These are phyloP conservation scores for Heliornis fulica DNA, from an alignment of 2,113 vertebrate genomes.

Conservation along the genomic window DNA sequence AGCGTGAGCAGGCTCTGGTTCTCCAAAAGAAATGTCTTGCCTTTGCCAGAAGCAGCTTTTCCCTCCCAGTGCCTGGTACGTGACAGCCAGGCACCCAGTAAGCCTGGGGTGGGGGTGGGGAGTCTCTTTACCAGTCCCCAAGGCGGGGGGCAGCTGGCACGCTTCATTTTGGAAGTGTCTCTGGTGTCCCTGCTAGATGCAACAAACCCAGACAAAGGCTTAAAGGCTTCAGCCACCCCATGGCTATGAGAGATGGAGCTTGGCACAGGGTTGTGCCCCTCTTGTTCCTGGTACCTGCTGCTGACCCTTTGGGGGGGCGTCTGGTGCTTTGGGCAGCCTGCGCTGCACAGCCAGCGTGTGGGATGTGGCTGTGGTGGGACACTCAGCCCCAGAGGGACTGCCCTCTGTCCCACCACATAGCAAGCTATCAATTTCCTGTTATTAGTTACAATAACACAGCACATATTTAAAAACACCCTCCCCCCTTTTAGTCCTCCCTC, in stretches of 20 bases:
- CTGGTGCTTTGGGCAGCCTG: rapidly evolving
- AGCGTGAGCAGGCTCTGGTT: not conserved
- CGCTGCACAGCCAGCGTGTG: rapidly evolving
- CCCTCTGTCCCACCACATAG: not conserved
- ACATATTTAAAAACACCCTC: not conserved
- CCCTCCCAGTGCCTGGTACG: not conserved
- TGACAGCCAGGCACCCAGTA: not conserved
- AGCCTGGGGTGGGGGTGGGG: too few species aligned
- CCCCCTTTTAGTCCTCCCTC: not conserved
- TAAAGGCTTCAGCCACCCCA: not conserved
- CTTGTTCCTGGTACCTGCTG: not conserved
- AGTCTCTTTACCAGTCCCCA: not conserved
- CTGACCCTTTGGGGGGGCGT: not conserved
- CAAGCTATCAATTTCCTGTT: slow-evolving; percentile 25
- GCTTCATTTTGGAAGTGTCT: rapidly evolving
- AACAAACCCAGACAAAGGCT: not conserved
- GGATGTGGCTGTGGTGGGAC: not conserved
- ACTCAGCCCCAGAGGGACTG: not conserved
- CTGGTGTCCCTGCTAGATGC: not conserved
- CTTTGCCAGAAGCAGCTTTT: not conserved
- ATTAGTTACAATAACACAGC: slow-evolving; percentile 14
- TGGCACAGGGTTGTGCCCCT: not conserved
- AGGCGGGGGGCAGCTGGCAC: not conserved
- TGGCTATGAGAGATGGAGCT: rapidly evolving
- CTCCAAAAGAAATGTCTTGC: not conserved